Percentiles rank a stretch among this genome's conserved stretches.
Conservation (phyloP, 2,113 vertebrate species). For the Ptilonorhynchus violaceus region DNA sequence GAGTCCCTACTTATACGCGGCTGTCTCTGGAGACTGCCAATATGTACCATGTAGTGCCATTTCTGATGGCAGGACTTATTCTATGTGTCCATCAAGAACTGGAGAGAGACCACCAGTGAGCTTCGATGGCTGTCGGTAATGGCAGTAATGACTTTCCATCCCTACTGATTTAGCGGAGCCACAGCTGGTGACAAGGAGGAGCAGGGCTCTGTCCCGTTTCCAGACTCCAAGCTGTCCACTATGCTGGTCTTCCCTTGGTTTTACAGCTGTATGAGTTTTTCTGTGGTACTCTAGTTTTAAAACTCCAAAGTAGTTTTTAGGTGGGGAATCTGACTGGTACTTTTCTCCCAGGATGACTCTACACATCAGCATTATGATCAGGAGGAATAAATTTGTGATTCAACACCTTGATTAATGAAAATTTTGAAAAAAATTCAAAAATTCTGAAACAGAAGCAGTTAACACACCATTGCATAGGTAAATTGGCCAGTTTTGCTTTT, state of each 20-base stretch:
- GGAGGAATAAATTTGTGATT: neutral
- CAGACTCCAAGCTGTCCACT: neutral
- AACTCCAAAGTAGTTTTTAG: neutral
- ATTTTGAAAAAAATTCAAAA: neutral
- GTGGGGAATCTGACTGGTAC: neutral
- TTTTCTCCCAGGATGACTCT: neutral
- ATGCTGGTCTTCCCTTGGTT: neutral
- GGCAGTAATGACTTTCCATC: neutral
- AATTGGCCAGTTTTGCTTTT: neutral
- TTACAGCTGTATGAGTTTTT: neutral
- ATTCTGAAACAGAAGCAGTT: neutral
- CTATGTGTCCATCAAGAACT: neutral
- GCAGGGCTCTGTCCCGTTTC: neutral
- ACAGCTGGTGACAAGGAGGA: neutral
- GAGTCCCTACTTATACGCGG: neutral
- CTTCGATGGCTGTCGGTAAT: neutral
- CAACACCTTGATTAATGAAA: neutral
- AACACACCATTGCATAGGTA: fast-evolving
- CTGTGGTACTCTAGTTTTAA: neutral
- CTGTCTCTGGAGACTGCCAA: neutral
- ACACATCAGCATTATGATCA: neutral
- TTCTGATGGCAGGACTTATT: neutral
- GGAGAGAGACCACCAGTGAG: neutral
- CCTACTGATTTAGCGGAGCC: neutral
- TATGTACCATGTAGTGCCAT: neutral